Percentiles rank a stretch among this genome's conserved stretches.
Evolutionary conservation across 2,888 invertebrate species (phyloP).

Genomic region (Oxystoma pomonae): DNA sequence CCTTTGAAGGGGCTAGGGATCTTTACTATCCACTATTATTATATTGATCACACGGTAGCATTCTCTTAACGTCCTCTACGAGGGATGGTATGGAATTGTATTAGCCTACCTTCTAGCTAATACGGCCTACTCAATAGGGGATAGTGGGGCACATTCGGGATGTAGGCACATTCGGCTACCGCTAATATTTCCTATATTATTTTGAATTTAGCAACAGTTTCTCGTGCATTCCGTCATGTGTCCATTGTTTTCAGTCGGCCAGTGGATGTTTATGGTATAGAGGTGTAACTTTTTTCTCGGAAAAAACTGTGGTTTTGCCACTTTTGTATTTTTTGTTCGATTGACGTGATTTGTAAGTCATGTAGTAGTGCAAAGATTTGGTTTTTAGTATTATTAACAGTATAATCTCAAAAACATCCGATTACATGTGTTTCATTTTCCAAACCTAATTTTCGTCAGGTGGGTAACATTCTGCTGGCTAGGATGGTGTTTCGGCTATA

Average conservation of each 20-base stretch:
- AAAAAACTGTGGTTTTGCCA: not conserved
- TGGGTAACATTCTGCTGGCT: not conserved
- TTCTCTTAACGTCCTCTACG: no score
- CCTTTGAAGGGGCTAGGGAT: no score
- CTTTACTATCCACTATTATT: no score
- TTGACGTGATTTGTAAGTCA: not conserved
- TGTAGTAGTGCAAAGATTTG: not conserved
- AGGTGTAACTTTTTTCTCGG: not conserved
- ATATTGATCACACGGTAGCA: no score
- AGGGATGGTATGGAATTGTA: no score
- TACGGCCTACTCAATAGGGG: no score
- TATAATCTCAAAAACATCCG: not conserved
- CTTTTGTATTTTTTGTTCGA: not conserved
- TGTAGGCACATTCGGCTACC: no score
- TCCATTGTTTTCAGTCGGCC: not conserved
- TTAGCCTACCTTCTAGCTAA: no score
- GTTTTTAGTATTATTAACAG: not conserved
- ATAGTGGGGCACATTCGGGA: no score
- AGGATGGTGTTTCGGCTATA: not conserved
- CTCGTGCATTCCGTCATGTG: not conserved
- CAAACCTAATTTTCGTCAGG: not conserved
- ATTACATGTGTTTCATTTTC: not conserved
- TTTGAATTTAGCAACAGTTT: not conserved
- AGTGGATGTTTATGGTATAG: not conserved
- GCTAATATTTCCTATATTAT: not conserved